phyloP scores from a whole-genome alignment of 2,888 invertebrate genomes.

The Eristalis pertinax region DNA sequence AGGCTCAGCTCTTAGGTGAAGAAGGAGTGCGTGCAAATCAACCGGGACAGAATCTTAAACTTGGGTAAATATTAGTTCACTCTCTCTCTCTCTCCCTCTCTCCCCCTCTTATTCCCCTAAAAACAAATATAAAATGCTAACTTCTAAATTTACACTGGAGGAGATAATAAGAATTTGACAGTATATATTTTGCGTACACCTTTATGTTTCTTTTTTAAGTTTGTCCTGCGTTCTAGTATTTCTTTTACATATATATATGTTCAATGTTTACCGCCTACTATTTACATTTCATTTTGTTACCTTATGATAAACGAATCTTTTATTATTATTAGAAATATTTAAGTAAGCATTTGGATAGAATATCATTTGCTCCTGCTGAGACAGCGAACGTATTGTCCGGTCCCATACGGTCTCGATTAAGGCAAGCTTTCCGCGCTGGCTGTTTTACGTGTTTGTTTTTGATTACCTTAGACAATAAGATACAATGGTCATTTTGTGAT shows the following conservation, averaged over 20 bases:
- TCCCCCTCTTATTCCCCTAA: slow-evolving; percentile 49
- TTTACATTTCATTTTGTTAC: slow-evolving; percentile 11
- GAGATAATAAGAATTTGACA: slow-evolving; percentile 26
- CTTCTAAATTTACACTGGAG: slow-evolving; percentile 62
- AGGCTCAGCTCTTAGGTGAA: slow-evolving; percentile 97
- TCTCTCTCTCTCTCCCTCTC: slow-evolving; percentile 75
- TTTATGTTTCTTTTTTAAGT: slow-evolving; percentile 13
- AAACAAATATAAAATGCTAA: slow-evolving; percentile 13
- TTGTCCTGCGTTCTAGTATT: slow-evolving; percentile 36
- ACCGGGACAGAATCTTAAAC: slow-evolving; percentile 95
- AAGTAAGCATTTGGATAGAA: slow-evolving; percentile 72
- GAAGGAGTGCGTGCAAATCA: slow-evolving; percentile 93
- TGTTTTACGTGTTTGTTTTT: slow-evolving; percentile 48
- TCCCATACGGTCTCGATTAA: slow-evolving; percentile 72
- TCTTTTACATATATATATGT: slow-evolving; percentile 51
- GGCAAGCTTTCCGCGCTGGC: slow-evolving; percentile 72
- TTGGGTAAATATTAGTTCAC: slow-evolving; percentile 90
- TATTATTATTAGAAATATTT: slow-evolving; percentile 67
- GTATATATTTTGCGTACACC: slow-evolving; percentile 18
- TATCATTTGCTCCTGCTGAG: slow-evolving; percentile 70
- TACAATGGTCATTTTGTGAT: slow-evolving; percentile 19
- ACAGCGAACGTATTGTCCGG: slow-evolving; percentile 46
- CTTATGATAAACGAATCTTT: slow-evolving; percentile 40
- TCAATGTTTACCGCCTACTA: slow-evolving; percentile 49
- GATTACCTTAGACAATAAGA: slow-evolving; percentile 35